Evolutionary conservation across 2,888 invertebrate genomes (phyloP).

Genomic region (Aphidoletes aphidimyza): DNA sequence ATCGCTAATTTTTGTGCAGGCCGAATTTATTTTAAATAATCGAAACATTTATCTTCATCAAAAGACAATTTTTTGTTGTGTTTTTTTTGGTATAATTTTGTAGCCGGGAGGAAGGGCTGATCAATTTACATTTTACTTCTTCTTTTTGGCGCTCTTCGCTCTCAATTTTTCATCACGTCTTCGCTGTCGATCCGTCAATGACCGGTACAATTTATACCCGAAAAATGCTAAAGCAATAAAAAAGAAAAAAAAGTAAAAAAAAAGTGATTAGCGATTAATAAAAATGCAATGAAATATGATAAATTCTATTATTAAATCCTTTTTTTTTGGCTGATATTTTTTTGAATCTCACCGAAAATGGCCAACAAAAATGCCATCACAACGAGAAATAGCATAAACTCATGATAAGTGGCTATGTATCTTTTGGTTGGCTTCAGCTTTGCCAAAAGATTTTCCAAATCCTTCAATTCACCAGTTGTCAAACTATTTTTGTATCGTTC

Average conservation of each 20-base stretch:
- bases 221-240: slow-evolving; percentile 79
- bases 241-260: slow-evolving; percentile 57
- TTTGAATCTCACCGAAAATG: slow-evolving; percentile 29
- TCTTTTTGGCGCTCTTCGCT: slow-evolving; percentile 82
- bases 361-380: slow-evolving; percentile 56
- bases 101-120: neutral
- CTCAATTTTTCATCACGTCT: slow-evolving; percentile 84
- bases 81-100: neutral
- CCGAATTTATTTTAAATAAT: neutral
- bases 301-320: too few relatives aligned
- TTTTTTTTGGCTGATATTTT: neutral
- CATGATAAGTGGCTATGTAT: slow-evolving; percentile 61
- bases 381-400: slow-evolving; percentile 62
- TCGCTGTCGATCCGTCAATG: slow-evolving; percentile 79
- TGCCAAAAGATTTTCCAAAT: neutral
- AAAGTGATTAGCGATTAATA: slow-evolving; percentile 49
- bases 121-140: slow-evolving; percentile 69
- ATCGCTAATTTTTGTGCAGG: neutral
- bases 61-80: too few relatives aligned
- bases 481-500: neutral
- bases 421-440: neutral
- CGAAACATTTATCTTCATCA: too few relatives aligned
- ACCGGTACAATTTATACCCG: slow-evolving; percentile 85
- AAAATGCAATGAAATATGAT: neutral
- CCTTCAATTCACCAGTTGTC: neutral